Percentiles rank a stretch among this genome's conserved stretches.
Conservation (phyloP, 1,140 invertebrate genomes). For the Leptoteleia sp. region DNA sequence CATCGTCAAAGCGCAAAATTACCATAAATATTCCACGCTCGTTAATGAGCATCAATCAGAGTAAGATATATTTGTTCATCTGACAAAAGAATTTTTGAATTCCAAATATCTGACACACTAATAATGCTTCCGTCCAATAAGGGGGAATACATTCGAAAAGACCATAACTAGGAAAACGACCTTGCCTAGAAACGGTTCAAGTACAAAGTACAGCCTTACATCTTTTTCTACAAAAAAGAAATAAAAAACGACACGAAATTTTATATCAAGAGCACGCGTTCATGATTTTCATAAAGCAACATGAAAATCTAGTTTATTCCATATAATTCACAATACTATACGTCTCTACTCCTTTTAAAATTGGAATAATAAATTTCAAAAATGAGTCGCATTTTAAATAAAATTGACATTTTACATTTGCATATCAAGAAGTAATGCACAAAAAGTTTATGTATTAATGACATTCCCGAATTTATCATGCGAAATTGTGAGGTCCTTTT, state of each 20-base stretch:
- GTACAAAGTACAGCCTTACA: slow-evolving; percentile 21
- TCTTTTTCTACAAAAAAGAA: slow-evolving; percentile 2
- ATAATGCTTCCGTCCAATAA: not conserved
- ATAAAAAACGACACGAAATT: not conserved
- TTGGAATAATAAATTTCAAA: no score
- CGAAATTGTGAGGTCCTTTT: no score
- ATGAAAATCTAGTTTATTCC: no score
- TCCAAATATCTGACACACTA: slow-evolving; percentile 2
- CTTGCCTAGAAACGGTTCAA: slow-evolving; percentile 40
- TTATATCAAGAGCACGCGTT: not conserved
- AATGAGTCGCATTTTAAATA: no score
- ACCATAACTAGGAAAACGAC: slow-evolving; percentile 28
- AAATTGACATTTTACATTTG: no score
- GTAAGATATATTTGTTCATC: slow-evolving; percentile 23
- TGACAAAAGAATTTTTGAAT: slow-evolving; percentile 31
- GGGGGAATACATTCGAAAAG: slow-evolving; percentile 6
- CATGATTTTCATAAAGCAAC: no score
- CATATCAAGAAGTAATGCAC: no score
- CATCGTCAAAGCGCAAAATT: not conserved
- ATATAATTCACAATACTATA: no score
- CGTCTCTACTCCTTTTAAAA: no score
- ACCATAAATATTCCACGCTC: slow-evolving; percentile 13
- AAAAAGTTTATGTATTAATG: no score
- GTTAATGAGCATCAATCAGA: slow-evolving; percentile 17
- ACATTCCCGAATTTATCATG: no score